A percentile compares a stretch with the other conserved stretches of the same genome.
Conservation (phyloP, 2,113 vertebrate genomes). For the Piaya cayana region DNA sequence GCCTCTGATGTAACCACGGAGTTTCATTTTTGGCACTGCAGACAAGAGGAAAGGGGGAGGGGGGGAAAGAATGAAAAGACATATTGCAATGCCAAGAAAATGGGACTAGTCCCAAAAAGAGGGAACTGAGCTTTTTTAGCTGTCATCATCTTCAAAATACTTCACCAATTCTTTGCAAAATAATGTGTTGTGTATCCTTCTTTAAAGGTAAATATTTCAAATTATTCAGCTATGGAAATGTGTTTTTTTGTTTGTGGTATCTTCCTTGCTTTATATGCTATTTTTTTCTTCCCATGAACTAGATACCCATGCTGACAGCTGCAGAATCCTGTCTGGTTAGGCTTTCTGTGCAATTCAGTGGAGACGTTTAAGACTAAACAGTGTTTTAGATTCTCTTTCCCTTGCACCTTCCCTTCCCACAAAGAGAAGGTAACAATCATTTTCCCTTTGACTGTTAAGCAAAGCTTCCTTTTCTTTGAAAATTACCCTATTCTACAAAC, state of each 20-base stretch:
- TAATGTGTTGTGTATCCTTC: neutral
- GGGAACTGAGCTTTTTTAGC: neutral
- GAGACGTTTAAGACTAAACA: neutral
- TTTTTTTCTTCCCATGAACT: neutral
- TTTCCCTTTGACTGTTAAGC: neutral
- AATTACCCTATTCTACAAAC: neutral
- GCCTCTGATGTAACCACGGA: neutral
- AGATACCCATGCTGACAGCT: neutral
- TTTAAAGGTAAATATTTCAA: neutral
- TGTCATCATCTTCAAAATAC: neutral
- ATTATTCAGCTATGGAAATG: neutral
- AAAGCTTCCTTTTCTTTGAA: neutral
- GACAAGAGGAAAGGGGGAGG: neutral
- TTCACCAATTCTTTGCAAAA: neutral
- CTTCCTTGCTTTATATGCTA: neutral
- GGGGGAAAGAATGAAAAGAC: neutral
- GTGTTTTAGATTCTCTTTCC: neutral
- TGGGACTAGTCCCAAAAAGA: neutral
- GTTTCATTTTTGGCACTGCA: neutral
- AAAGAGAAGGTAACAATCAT: neutral
- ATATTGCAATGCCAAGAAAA: neutral
- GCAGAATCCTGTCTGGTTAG: neutral
- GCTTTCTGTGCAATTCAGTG: neutral
- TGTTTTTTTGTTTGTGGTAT: no score
- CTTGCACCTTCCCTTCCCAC: neutral